These are phyloP conservation scores for Chymomyza fuscimana DNA, from an alignment of 2,888 invertebrate genomes.

Conservation along the genomic window DNA sequence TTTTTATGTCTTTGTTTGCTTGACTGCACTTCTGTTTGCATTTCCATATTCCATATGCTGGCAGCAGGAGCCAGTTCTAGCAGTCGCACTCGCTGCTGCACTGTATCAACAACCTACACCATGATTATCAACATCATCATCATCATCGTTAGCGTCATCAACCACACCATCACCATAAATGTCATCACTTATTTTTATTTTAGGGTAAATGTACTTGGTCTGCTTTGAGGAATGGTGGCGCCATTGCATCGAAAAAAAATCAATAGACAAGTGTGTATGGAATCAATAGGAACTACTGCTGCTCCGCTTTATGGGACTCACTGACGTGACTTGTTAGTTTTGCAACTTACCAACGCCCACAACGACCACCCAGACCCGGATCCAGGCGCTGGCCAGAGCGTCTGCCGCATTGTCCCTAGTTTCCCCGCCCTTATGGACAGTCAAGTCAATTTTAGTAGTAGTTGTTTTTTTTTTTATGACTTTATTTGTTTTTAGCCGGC, in stretches of 20 bases:
- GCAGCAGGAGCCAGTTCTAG: neutral
- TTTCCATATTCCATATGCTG: neutral
- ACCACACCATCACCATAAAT: conserved; percentile 37
- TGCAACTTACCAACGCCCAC: neutral
- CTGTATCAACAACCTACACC: conserved; percentile 5
- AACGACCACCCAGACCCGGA: neutral
- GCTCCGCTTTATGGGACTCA: neutral
- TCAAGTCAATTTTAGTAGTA: neutral
- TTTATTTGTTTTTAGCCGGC: conserved; percentile 25
- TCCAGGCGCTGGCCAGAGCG: neutral
- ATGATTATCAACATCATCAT: conserved; percentile 27
- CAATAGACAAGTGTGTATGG: conserved; percentile 47
- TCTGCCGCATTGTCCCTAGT: neutral
- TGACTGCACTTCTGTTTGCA: conserved; percentile 8
- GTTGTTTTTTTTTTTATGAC: neutral
- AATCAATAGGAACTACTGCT: neutral
- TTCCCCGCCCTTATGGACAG: conserved; percentile 28
- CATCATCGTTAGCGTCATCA: conserved; percentile 12
- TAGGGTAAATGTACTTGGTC: conserved; percentile 62
- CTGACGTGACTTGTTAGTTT: neutral
- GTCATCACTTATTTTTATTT: conserved; percentile 31
- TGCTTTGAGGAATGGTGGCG: conserved; percentile 7
- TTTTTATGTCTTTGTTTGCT: conserved; percentile 1
- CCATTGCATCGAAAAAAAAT: conserved; percentile 41
- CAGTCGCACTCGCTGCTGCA: neutral